A percentile compares a stretch with the other conserved stretches of the same genome.
Evolutionary conservation across 2,888 invertebrate genomes (phyloP).

Genomic region (Cheilosia scutellata): DNA sequence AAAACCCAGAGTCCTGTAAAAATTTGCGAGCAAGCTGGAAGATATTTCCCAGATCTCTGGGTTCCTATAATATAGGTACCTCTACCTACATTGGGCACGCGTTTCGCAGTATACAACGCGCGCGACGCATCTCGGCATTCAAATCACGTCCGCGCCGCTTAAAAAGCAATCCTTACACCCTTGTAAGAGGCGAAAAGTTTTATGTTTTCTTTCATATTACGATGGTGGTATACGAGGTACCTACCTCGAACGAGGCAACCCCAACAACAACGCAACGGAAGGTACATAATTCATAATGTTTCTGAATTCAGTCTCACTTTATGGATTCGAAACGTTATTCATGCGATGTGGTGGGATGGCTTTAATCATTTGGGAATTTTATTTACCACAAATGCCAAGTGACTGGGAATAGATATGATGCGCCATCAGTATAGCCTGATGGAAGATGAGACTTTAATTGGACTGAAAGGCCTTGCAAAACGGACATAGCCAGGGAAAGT

Average conservation of each 20-base stretch:
- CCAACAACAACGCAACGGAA: conserved; percentile 9
- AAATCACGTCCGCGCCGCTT: conserved; percentile 69
- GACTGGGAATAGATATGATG: conserved; percentile 1
- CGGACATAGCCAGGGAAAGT: background rate
- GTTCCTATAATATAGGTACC: background rate
- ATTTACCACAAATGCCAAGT: conserved; percentile 62
- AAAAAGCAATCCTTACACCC: conserved; percentile 64
- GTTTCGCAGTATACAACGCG: conserved; percentile 16
- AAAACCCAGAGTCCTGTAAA: conserved; percentile 68
- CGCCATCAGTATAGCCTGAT: background rate
- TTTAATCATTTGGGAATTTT: conserved; percentile 61
- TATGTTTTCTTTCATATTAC: conserved; percentile 39
- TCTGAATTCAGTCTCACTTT: conserved; percentile 38
- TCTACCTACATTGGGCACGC: conserved; percentile 28
- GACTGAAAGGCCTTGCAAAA: background rate
- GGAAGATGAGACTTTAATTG: conserved; percentile 48
- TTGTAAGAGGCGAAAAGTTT: conserved; percentile 48
- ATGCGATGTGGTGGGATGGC: conserved; percentile 44
- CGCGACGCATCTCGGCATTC: conserved; percentile 45
- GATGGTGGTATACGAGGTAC: too few relatives aligned
- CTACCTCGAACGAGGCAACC: background rate
- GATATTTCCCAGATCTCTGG: conserved; percentile 30
- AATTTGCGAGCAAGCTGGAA: conserved; percentile 49
- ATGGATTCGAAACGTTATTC: conserved; percentile 56
- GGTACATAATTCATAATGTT: conserved; percentile 70